phyloP scores from a whole-genome alignment of 2,113 vertebrate genomes.

The Papio anubis region DNA sequence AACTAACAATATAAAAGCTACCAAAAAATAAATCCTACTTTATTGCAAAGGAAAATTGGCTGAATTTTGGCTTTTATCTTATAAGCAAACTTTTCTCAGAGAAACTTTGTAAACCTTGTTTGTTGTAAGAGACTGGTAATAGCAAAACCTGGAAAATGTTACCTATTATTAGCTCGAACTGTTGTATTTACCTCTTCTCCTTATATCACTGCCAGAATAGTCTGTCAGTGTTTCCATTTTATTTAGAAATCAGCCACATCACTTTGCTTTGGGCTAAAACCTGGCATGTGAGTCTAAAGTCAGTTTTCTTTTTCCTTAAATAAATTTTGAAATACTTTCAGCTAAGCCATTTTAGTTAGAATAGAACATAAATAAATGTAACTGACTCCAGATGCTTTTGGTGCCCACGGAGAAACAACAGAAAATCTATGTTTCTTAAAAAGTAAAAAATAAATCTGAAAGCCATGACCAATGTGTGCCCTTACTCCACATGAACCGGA shows the following conservation, averaged over 20 bases:
- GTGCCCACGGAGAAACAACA: not conserved
- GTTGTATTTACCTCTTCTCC: conserved; percentile 55
- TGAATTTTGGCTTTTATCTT: conserved; percentile 53
- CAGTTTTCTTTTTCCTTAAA: conserved; percentile 69
- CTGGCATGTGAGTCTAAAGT: conserved; percentile 32
- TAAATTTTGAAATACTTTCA: conserved; percentile 69
- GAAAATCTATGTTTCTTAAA: conserved; percentile 37
- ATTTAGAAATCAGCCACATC: not conserved
- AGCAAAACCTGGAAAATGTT: conserved; percentile 66
- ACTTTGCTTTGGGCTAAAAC: conserved; percentile 72
- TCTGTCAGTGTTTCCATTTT: conserved; percentile 49
- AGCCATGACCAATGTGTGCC: not conserved
- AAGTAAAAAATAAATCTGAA: conserved; percentile 58
- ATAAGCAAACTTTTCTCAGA: not conserved
- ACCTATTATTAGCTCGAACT: conserved; percentile 29
- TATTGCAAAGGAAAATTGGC: conserved; percentile 61
- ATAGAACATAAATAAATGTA: conserved; percentile 70
- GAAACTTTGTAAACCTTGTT: conserved; percentile 39
- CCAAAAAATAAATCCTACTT: conserved; percentile 12
- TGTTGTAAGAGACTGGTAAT: conserved; percentile 19
- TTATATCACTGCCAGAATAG: not conserved
- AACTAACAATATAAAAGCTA: conserved; percentile 33
- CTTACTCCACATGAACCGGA: not conserved
- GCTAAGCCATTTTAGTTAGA: conserved; percentile 62
- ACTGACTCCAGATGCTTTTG: conserved; percentile 62